Conservation (phyloP, 2,888 invertebrate genomes). For the Agrilus cyanescens region DNA sequence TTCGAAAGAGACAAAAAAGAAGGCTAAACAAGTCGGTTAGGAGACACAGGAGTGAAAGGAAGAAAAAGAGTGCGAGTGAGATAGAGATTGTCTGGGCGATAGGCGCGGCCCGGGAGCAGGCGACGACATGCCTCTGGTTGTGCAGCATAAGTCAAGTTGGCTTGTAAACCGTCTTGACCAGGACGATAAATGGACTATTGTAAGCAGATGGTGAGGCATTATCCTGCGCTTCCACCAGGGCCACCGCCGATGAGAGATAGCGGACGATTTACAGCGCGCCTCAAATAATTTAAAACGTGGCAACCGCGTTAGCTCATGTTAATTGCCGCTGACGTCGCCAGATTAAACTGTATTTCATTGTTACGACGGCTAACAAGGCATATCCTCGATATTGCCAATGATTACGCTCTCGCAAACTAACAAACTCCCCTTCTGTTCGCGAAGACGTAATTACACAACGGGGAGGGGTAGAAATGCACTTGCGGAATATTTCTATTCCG, state of each 20-base stretch:
- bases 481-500: no score
- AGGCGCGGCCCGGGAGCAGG: no score
- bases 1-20: no score
- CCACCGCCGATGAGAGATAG: slow-evolving; percentile 25
- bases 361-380: slow-evolving; percentile 17
- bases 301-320: slow-evolving; percentile 21
- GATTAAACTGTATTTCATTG: slow-evolving; percentile 17
- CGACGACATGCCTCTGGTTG: slow-evolving; percentile 2
- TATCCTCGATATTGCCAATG: slow-evolving; percentile 23
- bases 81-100: no score
- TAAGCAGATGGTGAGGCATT: slow-evolving; percentile 28
- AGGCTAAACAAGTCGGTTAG: no score
- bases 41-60: no score
- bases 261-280: slow-evolving; percentile 26
- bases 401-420: no score
- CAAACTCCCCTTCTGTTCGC: no score
- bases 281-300: slow-evolving; percentile 26
- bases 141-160: slow-evolving; percentile 16
- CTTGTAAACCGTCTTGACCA: slow-evolving; percentile 1
- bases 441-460: no score
- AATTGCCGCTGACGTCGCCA: slow-evolving; percentile 22
- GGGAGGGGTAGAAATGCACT: no score
- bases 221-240: slow-evolving; percentile 17
- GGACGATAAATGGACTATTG: slow-evolving; percentile 26
- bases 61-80: no score